These are phyloP conservation scores for Corythornis cristatus DNA, from an alignment of 2,113 vertebrate genomes.

Conservation along the genomic window DNA sequence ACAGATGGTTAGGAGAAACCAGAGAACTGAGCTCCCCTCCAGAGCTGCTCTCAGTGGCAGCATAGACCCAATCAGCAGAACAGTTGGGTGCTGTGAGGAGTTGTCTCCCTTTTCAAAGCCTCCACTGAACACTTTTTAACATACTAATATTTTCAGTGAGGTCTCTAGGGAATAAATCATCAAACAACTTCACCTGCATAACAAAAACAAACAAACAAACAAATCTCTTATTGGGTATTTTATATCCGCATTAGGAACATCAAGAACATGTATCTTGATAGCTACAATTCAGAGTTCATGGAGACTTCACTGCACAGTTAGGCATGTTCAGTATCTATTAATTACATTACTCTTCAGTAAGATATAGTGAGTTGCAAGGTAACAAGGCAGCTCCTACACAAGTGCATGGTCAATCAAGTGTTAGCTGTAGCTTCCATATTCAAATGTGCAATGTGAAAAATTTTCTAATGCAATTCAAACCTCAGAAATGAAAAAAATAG, in stretches of 20 bases:
- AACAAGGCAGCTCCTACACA: neutral
- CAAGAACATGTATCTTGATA: neutral
- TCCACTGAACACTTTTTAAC: neutral
- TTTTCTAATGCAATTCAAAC: neutral
- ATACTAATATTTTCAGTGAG: neutral
- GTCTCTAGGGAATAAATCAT: neutral
- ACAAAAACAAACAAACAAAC: neutral
- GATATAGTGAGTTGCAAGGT: neutral
- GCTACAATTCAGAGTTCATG: neutral
- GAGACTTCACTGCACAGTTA: neutral
- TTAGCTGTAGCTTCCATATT: neutral
- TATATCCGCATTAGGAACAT: neutral
- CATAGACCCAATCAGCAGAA: neutral
- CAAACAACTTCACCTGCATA: neutral
- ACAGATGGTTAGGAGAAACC: accelerated
- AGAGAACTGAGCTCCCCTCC: neutral
- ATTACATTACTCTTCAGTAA: neutral
- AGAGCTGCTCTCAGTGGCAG: neutral
- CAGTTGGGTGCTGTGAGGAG: neutral
- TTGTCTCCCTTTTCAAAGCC: neutral
- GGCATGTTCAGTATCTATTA: neutral
- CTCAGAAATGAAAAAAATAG: neutral
- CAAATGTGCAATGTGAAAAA: neutral
- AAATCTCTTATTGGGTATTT: neutral
- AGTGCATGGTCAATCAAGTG: neutral